Base-by-base conservation (phyloP, 2,113 vertebrate species). In the Seriola dumerili region DNA sequence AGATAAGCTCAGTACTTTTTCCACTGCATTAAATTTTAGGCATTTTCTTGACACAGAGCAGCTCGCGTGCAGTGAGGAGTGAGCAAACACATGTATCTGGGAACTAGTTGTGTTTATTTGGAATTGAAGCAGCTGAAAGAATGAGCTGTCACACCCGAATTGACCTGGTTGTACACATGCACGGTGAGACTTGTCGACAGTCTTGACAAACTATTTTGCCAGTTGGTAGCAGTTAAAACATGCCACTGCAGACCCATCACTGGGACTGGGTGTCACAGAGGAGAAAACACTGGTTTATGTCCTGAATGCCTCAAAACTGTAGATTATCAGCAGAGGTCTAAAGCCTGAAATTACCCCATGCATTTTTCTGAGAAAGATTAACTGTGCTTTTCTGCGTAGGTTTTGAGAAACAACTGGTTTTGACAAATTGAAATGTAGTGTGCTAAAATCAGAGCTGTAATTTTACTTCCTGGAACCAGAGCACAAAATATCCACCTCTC, bases 201-300 rank as follows among this genome's bases (percentile, higher is more conserved):
- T 14, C 69, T 1, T 38, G 71, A 79, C 67, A 66, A 76, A 76
- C 42, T 64, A 21, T 76, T 78, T 62, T 52, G 21, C 46, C 84
- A 66, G 76, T 64, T 83, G 67, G 78, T 14, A 66, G 74, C 32
- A 52, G 71, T 70, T 71, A 63, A 58, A 76, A 80, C 59, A 77
- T 8, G 75, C 36, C 36, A 3, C 65, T 25, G 64, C 68, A 67
- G 46, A 77, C 4, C 38, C 29, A 55, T 52, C n/a, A 44, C 16
- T 5, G 0, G n/a, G 32, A 29, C 55, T 46, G n/a, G 14, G 7
- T 63, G 61, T 78, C 38, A 61, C 4, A 34, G 40, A 34, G 17
- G 48, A 3, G n/a, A 1, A 42, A 42, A 42, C 40, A 42, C 40
- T 42, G 40, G 40, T 42, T 63, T 36, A 12, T 0, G 8, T 36